phyloP scores from a whole-genome alignment of 2,797 vertebrate species.

The Sebastes alutus region DNA sequence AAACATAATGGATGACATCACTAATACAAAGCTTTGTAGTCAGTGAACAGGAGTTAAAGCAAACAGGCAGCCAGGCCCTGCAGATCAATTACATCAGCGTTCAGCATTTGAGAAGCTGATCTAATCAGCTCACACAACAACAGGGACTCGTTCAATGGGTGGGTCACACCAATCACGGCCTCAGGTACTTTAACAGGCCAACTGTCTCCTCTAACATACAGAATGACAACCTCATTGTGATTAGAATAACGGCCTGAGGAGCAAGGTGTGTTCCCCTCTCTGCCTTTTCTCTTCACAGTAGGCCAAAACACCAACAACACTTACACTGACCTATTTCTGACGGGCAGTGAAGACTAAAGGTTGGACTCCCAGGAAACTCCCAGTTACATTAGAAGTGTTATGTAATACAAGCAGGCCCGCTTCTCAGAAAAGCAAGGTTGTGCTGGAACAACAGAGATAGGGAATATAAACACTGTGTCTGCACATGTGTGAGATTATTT shows the following conservation, averaged over 20 bases:
- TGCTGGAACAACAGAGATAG: not conserved
- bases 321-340: constrained; percentile 45
- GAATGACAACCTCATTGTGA: constrained; percentile 30
- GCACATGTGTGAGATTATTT: not conserved
- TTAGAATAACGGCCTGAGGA: constrained; percentile 28
- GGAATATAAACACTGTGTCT: constrained; percentile 13
- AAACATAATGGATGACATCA: not conserved
- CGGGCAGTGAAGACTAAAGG: not conserved
- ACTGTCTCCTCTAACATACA: constrained; percentile 16
- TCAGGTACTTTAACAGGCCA: not conserved
- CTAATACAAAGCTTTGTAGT: not conserved
- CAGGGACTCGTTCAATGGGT: constrained; percentile 19
- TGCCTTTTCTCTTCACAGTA: constrained; percentile 7
- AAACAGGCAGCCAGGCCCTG: not conserved
- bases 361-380: constrained; percentile 47
- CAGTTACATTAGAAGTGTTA: constrained; percentile 45
- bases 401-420: constrained; percentile 27
- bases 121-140: constrained; percentile 38
- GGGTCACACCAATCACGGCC: constrained; percentile 7
- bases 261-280: constrained; percentile 27
- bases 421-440: constrained; percentile 20
- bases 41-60: not conserved
- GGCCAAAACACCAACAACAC: constrained; percentile 27
- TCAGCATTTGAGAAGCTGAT: constrained; percentile 37
- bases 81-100: constrained; percentile 16